A percentile compares a stretch with the other conserved stretches of the same genome.
Evolutionary conservation across 1,140 invertebrate genomes (phyloP).

Genomic region (Zaprionus taronus): DNA sequence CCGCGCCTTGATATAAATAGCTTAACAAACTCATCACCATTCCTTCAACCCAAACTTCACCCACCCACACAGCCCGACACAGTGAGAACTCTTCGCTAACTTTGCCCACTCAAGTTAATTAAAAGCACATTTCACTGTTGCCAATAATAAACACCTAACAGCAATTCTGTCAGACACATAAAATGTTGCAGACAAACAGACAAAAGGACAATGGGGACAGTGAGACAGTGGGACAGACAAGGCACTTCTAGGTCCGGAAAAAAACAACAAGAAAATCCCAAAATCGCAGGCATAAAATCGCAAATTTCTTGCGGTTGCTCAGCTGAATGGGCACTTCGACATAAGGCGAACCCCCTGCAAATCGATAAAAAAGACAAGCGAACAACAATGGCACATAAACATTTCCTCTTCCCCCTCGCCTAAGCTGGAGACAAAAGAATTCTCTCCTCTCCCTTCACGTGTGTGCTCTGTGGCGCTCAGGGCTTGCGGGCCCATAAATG

Average conservation of each 20-base stretch:
- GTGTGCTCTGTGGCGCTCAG: slow-evolving; percentile 1
- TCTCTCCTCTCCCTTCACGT: not conserved
- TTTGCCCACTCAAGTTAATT: slow-evolving; percentile 63
- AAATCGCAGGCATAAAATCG: slow-evolving; percentile 35
- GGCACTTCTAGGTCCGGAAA: not conserved
- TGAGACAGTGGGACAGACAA: not conserved
- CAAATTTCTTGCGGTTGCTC: slow-evolving; percentile 28
- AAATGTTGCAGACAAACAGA: slow-evolving; percentile 1
- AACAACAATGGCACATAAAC: slow-evolving; percentile 54
- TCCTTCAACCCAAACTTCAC: not conserved
- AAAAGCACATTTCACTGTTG: slow-evolving; percentile 51
- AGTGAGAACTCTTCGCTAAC: not conserved
- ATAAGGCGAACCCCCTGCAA: slow-evolving; percentile 9
- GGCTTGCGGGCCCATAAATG: slow-evolving; percentile 19
- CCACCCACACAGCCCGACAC: not conserved
- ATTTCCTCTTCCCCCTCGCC: slow-evolving; percentile 23
- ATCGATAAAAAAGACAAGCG: slow-evolving; percentile 57
- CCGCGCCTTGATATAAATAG: slow-evolving; percentile 15
- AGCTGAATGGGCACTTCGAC: not conserved
- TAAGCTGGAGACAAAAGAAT: not conserved
- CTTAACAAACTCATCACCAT: not conserved
- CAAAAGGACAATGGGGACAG: not conserved
- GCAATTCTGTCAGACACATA: slow-evolving; percentile 23
- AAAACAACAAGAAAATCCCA: slow-evolving; percentile 16
- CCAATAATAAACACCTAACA: slow-evolving; percentile 59